A percentile compares a stretch with the other conserved stretches of the same genome.
Conservation (phyloP, 1,140 invertebrate genomes). For the Thalassaphorura encarpata region DNA sequence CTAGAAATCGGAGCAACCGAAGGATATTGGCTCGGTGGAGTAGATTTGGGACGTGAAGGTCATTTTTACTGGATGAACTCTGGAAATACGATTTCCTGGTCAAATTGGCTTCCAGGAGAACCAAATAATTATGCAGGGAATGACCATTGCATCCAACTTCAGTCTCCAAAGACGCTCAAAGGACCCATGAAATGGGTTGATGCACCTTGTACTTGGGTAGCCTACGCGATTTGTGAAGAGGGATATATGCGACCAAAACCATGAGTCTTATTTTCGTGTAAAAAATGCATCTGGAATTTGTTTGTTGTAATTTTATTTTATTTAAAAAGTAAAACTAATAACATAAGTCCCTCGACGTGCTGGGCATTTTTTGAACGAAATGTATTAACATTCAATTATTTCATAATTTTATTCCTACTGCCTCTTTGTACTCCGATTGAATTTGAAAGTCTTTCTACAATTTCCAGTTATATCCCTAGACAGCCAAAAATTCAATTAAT, state of each 20-base stretch:
- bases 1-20: neutral
- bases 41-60: conserved; percentile 11
- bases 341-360: too few relatives aligned
- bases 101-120: conserved; percentile 10
- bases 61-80: conserved; percentile 16
- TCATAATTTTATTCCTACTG: too few relatives aligned
- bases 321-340: too few relatives aligned
- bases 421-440: too few relatives aligned
- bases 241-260: too few relatives aligned
- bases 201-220: neutral
- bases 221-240: conserved; percentile 12
- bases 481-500: neutral
- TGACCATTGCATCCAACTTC: conserved; percentile 13
- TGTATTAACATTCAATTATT: too few relatives aligned
- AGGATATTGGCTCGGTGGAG: conserved; percentile 20
- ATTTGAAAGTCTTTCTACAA: conserved; percentile 9
- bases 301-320: too few relatives aligned
- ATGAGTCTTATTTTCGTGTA: too few relatives aligned
- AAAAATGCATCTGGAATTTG: too few relatives aligned
- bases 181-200: conserved; percentile 12
- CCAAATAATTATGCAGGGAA: conserved; percentile 12
- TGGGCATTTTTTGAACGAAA: too few relatives aligned
- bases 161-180: neutral
- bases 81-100: conserved; percentile 5
- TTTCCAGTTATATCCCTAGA: conserved; percentile 12